Conservation (phyloP, 2,113 vertebrate species). For the Pao palembangensis region DNA sequence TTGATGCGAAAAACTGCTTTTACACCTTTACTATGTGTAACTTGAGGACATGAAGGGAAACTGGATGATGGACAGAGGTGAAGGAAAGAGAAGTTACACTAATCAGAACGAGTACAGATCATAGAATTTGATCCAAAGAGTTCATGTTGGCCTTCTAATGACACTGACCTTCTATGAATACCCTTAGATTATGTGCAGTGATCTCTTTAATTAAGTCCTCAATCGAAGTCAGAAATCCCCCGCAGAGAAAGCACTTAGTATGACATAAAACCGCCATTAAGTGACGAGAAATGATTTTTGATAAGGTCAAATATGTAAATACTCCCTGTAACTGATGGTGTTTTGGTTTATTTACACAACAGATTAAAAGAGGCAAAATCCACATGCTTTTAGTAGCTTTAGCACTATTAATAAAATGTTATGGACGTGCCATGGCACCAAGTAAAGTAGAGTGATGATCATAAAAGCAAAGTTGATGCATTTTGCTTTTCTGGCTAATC, state of each 20-base stretch:
- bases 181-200: conserved; percentile 54
- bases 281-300: conserved; percentile 29
- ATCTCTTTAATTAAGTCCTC: conserved; percentile 67
- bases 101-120: conserved; percentile 43
- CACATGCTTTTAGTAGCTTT: conserved; percentile 49
- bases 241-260: conserved; percentile 23
- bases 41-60: conserved; percentile 14
- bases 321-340: conserved; percentile 49
- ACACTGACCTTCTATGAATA: conserved; percentile 69
- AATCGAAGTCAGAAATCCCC: conserved; percentile 52
- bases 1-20: conserved; percentile 41
- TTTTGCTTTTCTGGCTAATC: conserved; percentile 65
- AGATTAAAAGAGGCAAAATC: conserved; percentile 51
- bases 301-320: conserved; percentile 47
- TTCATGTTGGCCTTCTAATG: conserved; percentile 55
- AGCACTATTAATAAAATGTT: conserved; percentile 48
- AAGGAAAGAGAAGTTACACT: conserved; percentile 8
- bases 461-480: conserved; percentile 62
- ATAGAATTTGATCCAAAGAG: conserved; percentile 34
- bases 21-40: conserved; percentile 51
- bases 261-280: conserved; percentile 39
- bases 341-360: conserved; percentile 59
- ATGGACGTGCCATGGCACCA: conserved; percentile 52
- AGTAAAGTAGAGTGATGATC: conserved; percentile 47
- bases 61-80: background rate